Base-by-base conservation (phyloP, 64 coral and sea anemone species). In the Montipora cactus region DNA sequence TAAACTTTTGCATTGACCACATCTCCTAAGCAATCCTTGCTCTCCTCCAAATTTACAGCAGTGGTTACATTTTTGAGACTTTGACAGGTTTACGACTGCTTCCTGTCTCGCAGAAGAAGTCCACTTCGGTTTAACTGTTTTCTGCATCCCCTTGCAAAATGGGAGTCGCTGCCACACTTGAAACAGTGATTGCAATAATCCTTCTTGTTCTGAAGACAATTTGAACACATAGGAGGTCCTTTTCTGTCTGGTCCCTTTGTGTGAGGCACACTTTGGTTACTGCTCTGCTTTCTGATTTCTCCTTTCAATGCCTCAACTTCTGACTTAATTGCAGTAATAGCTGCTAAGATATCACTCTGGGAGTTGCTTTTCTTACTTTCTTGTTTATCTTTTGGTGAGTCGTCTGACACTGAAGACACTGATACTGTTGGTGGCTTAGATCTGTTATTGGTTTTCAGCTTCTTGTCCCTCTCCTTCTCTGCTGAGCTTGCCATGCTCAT, bases 381-480 rank as follows among this genome's bases (percentile, higher is more conserved):
- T 18, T 75, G 7, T 76, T 18, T 85, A 71, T 82, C 14, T 21
- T 47, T 77, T 37, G 55, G 9, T 13, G 83, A 72, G 28, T 28
- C 28, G 78, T 92, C 89, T 72, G 67, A 86, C 3, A 96, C 86
- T 58, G 67, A 52, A 28, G 85, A 46, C 49, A 92, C 86, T 82
- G 84, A 28, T 51, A 80, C n/a, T 44, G 80, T 81, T 20, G 75
- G 88, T 67, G 8, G 13, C 12, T 67, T 79, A 10, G 73, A 47
- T 8, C 21, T 64, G 51, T 22, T 92, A 5, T 79, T 66, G 28
- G 28, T 28, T 50, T 22, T 78, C 19, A 96, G 75, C 76, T 96
- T 93, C 8, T 90, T 96, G 46, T 84, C 47, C 76, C 91, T 93
- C 49, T 96, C 91, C 70, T 79, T 96, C 81, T 96, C 87, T 20